Conservation (phyloP, 1,140 invertebrate species). For the Nephotettix cincticeps region DNA sequence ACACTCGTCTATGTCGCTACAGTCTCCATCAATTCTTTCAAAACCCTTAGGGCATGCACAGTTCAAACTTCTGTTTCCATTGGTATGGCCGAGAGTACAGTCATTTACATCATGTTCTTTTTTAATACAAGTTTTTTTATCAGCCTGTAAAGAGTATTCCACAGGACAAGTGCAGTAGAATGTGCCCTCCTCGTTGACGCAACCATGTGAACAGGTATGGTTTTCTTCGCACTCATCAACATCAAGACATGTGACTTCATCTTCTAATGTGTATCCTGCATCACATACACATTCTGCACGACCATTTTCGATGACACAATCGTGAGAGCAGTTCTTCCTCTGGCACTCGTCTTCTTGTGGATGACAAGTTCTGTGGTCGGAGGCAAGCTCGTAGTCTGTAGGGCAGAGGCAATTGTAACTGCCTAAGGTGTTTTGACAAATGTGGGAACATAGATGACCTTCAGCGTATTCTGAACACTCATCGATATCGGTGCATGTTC, state of each 20-base stretch:
- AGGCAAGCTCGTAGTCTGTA: conserved; percentile 46
- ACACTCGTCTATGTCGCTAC: neutral
- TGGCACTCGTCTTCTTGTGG: conserved; percentile 53
- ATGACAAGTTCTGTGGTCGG: conserved; percentile 44
- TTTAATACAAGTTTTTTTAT: conserved; percentile 40
- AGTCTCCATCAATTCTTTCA: neutral
- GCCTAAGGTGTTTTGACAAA: conserved; percentile 48
- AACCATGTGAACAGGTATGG: conserved; percentile 44
- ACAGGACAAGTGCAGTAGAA: conserved; percentile 52
- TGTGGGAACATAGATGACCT: conserved; percentile 47
- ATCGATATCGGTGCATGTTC: conserved; percentile 55
- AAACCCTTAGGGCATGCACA: neutral
- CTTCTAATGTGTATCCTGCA: conserved; percentile 46
- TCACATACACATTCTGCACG: conserved; percentile 68
- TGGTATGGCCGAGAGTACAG: neutral
- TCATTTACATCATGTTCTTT: neutral
- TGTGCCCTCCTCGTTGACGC: conserved; percentile 60
- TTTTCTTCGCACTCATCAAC: conserved; percentile 55
- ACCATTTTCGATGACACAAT: conserved; percentile 56
- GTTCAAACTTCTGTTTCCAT: neutral
- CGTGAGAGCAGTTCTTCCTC: conserved; percentile 49
- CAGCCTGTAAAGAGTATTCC: conserved; percentile 40
- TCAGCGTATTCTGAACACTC: conserved; percentile 50
- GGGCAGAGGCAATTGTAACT: conserved; percentile 54
- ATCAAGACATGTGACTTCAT: conserved; percentile 53